Percentiles rank a stretch among this genome's conserved stretches.
Evolutionary conservation across 2,113 vertebrate genomes (phyloP).

Genomic region (Dascyllus trimaculatus): DNA sequence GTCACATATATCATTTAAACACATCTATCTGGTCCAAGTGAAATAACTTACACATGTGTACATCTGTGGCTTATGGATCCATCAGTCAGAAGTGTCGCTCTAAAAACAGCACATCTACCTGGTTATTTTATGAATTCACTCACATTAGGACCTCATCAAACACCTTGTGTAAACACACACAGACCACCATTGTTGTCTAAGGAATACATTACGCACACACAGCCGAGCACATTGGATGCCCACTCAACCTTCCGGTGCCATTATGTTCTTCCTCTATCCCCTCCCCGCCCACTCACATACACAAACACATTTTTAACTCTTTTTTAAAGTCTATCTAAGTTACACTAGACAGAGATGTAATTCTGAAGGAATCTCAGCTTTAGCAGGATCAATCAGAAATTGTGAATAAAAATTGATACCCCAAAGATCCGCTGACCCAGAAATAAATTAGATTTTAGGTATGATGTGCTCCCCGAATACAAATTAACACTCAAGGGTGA

Average conservation of each 20-base stretch:
- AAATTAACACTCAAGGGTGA: background rate
- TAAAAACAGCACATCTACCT: background rate
- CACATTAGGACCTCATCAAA: background rate
- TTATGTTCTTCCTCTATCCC: slow-evolving; percentile 41
- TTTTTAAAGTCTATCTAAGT: slow-evolving; percentile 5
- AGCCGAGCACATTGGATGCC: slow-evolving; percentile 34
- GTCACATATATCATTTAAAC: slow-evolving; percentile 74
- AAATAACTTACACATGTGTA: slow-evolving; percentile 29
- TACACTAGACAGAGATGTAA: background rate
- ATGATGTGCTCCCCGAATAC: background rate
- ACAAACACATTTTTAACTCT: slow-evolving; percentile 29
- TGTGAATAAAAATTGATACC: background rate
- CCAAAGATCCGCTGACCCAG: background rate
- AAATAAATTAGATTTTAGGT: background rate
- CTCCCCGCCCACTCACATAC: slow-evolving; percentile 37
- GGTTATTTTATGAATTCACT: background rate
- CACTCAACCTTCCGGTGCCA: slow-evolving; percentile 46
- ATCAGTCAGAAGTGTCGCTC: slow-evolving; percentile 3
- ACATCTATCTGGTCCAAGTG: slow-evolving; percentile 48
- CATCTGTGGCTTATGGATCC: slow-evolving; percentile 36
- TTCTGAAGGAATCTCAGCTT: slow-evolving; percentile 6
- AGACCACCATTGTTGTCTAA: slow-evolving; percentile 1
- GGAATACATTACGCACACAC: slow-evolving; percentile 39
- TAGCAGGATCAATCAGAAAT: background rate
- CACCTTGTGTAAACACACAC: slow-evolving; percentile 5